Base-by-base conservation (phyloP, 2,113 vertebrate genomes). In the Melospiza melodia region DNA sequence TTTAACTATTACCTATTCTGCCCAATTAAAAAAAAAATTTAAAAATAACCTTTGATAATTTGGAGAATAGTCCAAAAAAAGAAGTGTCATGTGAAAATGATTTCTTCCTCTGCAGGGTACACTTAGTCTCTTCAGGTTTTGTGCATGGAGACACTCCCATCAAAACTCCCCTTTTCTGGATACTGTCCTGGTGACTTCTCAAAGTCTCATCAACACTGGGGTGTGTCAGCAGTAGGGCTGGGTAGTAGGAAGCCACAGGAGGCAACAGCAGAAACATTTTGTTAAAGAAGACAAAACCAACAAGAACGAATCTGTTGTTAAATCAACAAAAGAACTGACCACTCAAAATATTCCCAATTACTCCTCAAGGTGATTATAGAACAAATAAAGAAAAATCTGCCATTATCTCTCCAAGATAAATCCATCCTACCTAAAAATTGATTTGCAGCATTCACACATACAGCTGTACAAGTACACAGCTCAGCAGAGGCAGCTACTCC, bases 301-400 rank as follows among this genome's bases (percentile, higher is more conserved):
- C 18, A 52, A 33, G 24, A 82, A 25, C 0, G 0, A 61, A n/a
- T 5, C 3, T 5, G 13, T 13, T 66, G 5, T 52, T 33, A 46
- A 28, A 54, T 10, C 33, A 62, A 49, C 8, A 68, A 41, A 61
- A 91, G 31, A 9, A 11, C 12, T 58, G 71, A n/a, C 41, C 43
- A 27, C 1, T 13, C 4, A 37, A 54, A 63, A 37, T 44, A 35
- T 76, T 89, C 54, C 59, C 3, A 82, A 25, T 69, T 62, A 69
- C 5, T 66, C 27, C 20, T 72, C 24, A 73, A 69, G 19, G 33
- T 31, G 68, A 25, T 58, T 74, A 24, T 1, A 15, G 17, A 91
- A 10, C 14, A 84, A 59, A 71, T 16, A 43, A 76, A 76, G 12
- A n/a, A 85, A 89, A 94, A 55, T 9, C 4, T 74, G 5, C 7